Conservation (phyloP, 2,797 vertebrate species). For the Sandelia bainsii region DNA sequence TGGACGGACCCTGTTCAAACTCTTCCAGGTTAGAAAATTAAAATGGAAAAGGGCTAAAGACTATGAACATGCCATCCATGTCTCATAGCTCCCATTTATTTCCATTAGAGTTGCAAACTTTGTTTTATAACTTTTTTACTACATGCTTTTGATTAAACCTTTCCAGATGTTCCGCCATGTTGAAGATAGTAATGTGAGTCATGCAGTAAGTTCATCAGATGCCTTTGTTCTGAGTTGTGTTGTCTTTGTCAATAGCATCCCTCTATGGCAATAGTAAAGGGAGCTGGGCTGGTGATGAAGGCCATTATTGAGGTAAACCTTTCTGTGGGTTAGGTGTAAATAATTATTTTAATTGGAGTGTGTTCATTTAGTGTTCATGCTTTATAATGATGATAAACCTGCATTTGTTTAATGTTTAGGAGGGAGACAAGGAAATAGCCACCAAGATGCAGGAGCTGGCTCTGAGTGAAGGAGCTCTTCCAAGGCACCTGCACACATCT, state of each 20-base stretch:
- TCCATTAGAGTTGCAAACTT: no score
- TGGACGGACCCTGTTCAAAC: constrained; percentile 96
- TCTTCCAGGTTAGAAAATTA: constrained; percentile 90
- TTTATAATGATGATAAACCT: background rate
- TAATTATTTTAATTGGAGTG: background rate
- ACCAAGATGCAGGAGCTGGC: constrained; percentile 99
- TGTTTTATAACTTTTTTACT: no score
- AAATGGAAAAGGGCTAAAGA: background rate
- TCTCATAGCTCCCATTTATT: background rate
- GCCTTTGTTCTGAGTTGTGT: background rate
- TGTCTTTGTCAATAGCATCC: constrained; percentile 87
- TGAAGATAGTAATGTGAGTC: background rate
- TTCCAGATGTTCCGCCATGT: fast-evolving
- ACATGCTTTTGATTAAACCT: background rate
- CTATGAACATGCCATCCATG: no score
- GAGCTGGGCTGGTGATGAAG: constrained; percentile 99
- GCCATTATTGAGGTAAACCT: constrained; percentile 96
- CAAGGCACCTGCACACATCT: constrained; percentile 95
- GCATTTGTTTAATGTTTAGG: constrained; percentile 79
- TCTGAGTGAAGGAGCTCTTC: constrained; percentile 97
- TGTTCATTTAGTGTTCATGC: background rate
- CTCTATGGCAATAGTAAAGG: constrained; percentile 99
- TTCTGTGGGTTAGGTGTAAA: background rate
- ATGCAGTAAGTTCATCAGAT: background rate
- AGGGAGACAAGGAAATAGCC: constrained; percentile 98